These are phyloP conservation scores for Arrhopalites spinosus DNA, from an alignment of 2,888 invertebrate species.

Conservation along the genomic window DNA sequence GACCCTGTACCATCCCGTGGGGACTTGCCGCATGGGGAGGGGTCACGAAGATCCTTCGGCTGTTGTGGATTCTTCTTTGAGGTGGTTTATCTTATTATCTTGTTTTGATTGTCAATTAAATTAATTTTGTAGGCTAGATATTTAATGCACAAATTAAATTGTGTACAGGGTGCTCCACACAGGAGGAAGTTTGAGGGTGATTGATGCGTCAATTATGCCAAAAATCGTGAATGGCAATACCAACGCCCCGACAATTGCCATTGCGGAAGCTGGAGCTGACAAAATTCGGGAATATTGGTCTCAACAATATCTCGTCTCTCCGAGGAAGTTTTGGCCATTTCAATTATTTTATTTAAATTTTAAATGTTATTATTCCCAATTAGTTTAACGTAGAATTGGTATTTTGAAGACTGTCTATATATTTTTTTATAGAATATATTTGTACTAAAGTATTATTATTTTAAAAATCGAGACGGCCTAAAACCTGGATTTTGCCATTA, in stretches of 20 bases:
- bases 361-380: background rate
- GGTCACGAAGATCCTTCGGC: slow-evolving; percentile 40
- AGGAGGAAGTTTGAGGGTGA: slow-evolving; percentile 59
- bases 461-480: no score
- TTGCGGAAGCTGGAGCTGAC: background rate
- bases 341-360: background rate
- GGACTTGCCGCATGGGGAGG: slow-evolving; percentile 69
- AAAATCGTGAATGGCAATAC: slow-evolving; percentile 46
- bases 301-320: background rate
- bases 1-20: slow-evolving; percentile 69
- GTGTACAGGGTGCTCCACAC: slow-evolving; percentile 21
- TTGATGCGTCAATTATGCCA: slow-evolving; percentile 58
- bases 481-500: no score
- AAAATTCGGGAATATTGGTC: background rate
- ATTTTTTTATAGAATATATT: no score
- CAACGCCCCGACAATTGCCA: slow-evolving; percentile 41
- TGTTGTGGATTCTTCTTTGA: slow-evolving; percentile 50
- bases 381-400: background rate
- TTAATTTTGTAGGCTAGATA: no score
- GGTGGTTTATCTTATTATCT: no score
- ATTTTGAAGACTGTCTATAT: no score
- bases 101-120: no score
- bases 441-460: no score
- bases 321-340: background rate
- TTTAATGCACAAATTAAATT: no score